Evolutionary conservation across 1,140 invertebrate genomes (phyloP).

Genomic region (Chironomus striatipennis): DNA sequence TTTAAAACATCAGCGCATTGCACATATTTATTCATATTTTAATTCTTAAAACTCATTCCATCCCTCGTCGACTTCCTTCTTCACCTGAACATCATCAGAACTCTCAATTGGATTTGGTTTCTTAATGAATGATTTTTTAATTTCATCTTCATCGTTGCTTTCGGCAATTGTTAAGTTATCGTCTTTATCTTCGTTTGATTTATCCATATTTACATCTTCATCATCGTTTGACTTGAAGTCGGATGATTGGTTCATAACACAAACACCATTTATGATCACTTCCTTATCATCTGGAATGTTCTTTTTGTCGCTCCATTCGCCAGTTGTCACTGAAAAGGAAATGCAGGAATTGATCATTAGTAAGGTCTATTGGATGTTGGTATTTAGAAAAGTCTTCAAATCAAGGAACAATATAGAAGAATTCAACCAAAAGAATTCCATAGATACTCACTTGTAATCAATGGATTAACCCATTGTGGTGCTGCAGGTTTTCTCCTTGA

Average conservation of each 20-base stretch:
- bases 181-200: neutral
- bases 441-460: conserved; percentile 29
- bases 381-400: too few species aligned
- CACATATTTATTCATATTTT: neutral
- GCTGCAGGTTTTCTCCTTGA: conserved; percentile 80
- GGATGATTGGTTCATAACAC: conserved; percentile 62
- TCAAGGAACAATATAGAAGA: neutral
- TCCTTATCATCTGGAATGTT: conserved; percentile 51
- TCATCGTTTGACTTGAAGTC: conserved; percentile 25
- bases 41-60: neutral
- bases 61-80: neutral
- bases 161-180: conserved; percentile 16
- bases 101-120: conserved; percentile 9
- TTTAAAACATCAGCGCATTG: too few species aligned
- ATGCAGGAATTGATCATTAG: too few species aligned
- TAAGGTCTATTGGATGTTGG: too few species aligned
- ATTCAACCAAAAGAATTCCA: conserved; percentile 39
- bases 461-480: conserved; percentile 92
- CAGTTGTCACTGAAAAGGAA: neutral
- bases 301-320: conserved; percentile 32
- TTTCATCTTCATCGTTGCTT: neutral
- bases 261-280: conserved; percentile 85
- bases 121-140: conserved; percentile 17
- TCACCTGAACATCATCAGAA: neutral
- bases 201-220: conserved; percentile 24